Evolutionary conservation across 1,140 invertebrate species (phyloP).

Genomic region (Phymorhynchus buccinoides): DNA sequence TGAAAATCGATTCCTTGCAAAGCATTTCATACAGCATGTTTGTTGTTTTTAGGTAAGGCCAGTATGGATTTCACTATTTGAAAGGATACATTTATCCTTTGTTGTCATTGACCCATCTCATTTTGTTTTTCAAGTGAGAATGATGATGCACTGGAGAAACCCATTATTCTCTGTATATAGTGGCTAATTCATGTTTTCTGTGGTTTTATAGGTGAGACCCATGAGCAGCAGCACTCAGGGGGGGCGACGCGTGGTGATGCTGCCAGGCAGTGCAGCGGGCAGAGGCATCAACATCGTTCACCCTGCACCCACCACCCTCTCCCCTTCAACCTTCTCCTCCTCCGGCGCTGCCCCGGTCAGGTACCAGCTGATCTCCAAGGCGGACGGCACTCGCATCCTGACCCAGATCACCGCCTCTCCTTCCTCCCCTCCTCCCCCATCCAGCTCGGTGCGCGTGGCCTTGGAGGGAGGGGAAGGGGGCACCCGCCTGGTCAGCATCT

Average conservation of each 20-base stretch:
- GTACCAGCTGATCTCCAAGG: conserved; percentile 29
- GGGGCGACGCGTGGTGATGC: conserved; percentile 29
- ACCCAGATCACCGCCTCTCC: conserved; percentile 17
- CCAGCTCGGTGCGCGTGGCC: conserved; percentile 24
- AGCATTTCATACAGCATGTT: no score
- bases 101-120: no score
- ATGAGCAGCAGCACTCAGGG: not conserved
- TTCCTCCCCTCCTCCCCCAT: not conserved
- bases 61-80: no score
- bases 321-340: not conserved
- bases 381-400: conserved; percentile 28
- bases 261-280: not conserved
- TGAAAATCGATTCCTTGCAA: no score
- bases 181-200: not conserved
- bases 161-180: no score
- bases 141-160: no score
- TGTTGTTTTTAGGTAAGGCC: no score
- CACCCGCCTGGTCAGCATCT: conserved; percentile 29
- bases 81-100: no score
- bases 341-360: not conserved
- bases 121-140: no score
- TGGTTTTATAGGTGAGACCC: not conserved
- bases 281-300: conserved; percentile 22
- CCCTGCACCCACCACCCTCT: not conserved
- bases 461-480: conserved; percentile 32